Evolutionary conservation across 2,888 invertebrate genomes (phyloP).

Genomic region (Amphipoea oculea): DNA sequence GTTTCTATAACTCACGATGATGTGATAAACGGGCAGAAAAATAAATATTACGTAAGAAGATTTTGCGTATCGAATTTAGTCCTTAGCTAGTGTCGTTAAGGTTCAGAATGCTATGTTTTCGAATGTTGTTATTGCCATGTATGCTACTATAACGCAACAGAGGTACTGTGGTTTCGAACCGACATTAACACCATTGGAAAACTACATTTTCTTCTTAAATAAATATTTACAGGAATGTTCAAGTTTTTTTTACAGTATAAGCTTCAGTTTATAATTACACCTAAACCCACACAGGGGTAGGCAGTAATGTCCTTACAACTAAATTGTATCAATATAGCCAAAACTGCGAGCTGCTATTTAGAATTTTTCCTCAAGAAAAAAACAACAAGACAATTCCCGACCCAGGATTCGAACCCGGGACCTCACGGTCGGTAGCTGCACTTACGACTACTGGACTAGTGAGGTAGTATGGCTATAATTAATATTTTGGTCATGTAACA

Average conservation of each 20-base stretch:
- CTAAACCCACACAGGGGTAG: slow-evolving; percentile 7
- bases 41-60: slow-evolving; percentile 59
- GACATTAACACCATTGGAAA: slow-evolving; percentile 41
- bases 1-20: slow-evolving; percentile 66
- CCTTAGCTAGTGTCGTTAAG: slow-evolving; percentile 32
- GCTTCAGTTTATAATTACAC: background rate
- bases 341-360: slow-evolving; percentile 32
- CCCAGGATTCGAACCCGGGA: slow-evolving; percentile 36
- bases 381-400: slow-evolving; percentile 39
- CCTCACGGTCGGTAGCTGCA: slow-evolving; percentile 34
- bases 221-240: slow-evolving; percentile 52
- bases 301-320: background rate
- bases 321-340: slow-evolving; percentile 29
- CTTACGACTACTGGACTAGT: slow-evolving; percentile 37
- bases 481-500: background rate
- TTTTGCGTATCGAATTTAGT: slow-evolving; percentile 37
- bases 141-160: slow-evolving; percentile 70
- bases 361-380: slow-evolving; percentile 47
- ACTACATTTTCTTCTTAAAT: slow-evolving; percentile 7
- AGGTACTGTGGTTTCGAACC: slow-evolving; percentile 43
- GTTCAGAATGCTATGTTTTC: slow-evolving; percentile 28
- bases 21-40: slow-evolving; percentile 57
- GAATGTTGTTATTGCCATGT: slow-evolving; percentile 52
- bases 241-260: slow-evolving; percentile 6
- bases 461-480: slow-evolving; percentile 43